Base-by-base conservation (phyloP, 2,113 vertebrate genomes). In the Emydocephalus ijimae region DNA sequence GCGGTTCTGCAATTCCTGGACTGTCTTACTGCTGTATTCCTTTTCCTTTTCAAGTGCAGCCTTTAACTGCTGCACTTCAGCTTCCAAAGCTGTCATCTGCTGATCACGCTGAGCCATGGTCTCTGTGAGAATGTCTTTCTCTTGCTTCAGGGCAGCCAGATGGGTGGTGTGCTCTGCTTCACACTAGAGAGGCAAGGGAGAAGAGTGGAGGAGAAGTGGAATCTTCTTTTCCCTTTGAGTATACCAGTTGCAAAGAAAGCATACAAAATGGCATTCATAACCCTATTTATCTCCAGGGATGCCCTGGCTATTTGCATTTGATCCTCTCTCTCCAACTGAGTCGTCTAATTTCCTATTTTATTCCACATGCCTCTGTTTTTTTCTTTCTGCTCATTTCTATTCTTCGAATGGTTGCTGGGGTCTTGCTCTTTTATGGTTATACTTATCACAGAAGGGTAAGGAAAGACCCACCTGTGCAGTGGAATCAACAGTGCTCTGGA, bases 381-480 rank as follows among this genome's bases (percentile, higher is more conserved):
- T 56, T 20, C 8, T 39, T 54, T 12, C 55, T 50, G 20, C 18
- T 14, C 81, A 26, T 39, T 54, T 29, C 90, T 50, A 29, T 18
- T 23, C 55, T 59, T 48, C 0, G 1, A 43, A 81, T 81, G 34
- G 34, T 81, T 43, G 34, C 74, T 81, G 74, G 74, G 34, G 34
- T 81, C 34, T 18, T 81, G 34, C 74, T 81, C 18, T 81, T 81
- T 81, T 81, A 9, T 0, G 34, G 34, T 7, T 81, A 81, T 81
- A 43, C 34, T 81, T 81, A 43, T 43, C 18, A 81, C 34, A 39
- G 34, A 81, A 81, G 6, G 34, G 74, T 39, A 57, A 23, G 10
- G 23, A 8, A 24, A n/a, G 34, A 21, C 95, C 95, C 91, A 99
- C 99, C 99, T 99, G 98, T 2, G 97, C 97, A 14, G 98, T 98